Conservation (phyloP, 2,888 invertebrate genomes). For the Ophraella communa region DNA sequence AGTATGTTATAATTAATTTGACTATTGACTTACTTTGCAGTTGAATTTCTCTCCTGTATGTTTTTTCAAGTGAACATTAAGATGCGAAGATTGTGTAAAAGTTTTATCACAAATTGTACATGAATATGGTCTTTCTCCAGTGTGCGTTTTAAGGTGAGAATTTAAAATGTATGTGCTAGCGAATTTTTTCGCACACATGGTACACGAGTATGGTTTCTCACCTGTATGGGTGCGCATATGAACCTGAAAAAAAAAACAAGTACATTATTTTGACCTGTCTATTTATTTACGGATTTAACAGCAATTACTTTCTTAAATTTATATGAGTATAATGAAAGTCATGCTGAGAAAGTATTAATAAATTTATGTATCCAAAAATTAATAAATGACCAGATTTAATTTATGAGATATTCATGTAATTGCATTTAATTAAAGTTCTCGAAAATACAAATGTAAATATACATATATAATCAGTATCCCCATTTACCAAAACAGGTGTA, state of each 20-base stretch:
- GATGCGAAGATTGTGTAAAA: conserved; percentile 68
- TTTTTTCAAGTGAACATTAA: conserved; percentile 65
- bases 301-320: too few relatives aligned
- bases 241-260: conserved; percentile 43
- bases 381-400: too few relatives aligned
- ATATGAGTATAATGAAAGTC: too few relatives aligned
- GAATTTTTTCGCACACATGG: conserved; percentile 61
- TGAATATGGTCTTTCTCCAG: conserved; percentile 67
- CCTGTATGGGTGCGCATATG: conserved; percentile 61
- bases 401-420: too few relatives aligned
- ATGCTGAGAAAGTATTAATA: too few relatives aligned
- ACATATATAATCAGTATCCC: too few relatives aligned
- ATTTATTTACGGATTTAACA: too few relatives aligned
- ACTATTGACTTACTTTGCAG: conserved; percentile 45
- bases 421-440: too few relatives aligned
- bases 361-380: too few relatives aligned
- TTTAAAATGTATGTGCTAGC: conserved; percentile 68
- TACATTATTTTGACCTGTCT: background rate
- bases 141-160: conserved; percentile 68
- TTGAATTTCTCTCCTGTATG: conserved; percentile 64
- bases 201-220: conserved; percentile 55
- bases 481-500: too few relatives aligned
- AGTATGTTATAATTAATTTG: too few relatives aligned
- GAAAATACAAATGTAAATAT: too few relatives aligned
- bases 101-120: conserved; percentile 66